Conservation (phyloP, 2,888 invertebrate genomes). For the Synanthedon myopaeformis region DNA sequence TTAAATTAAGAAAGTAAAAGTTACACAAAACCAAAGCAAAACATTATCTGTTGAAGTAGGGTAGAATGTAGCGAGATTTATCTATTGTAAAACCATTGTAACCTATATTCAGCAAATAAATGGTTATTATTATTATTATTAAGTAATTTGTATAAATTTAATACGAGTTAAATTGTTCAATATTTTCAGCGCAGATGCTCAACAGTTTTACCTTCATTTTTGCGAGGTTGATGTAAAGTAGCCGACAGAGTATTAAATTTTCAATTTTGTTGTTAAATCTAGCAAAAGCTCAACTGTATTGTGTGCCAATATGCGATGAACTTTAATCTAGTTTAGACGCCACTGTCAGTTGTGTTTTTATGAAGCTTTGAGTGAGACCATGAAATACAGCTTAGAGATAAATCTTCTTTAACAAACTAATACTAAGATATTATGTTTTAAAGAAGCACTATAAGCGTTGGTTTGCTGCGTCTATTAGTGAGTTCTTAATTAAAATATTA, state of each 20-base stretch:
- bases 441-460: no score
- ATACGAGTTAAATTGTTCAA: neutral
- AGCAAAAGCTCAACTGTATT: neutral
- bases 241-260: conserved; percentile 31
- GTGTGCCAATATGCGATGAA: neutral
- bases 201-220: neutral
- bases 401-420: no score
- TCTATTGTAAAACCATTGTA: no score
- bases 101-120: no score
- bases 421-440: no score
- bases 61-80: no score
- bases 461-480: no score
- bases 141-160: neutral
- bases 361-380: no score
- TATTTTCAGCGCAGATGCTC: neutral
- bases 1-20: no score
- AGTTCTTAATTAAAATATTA: no score
- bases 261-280: conserved; percentile 18
- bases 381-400: no score
- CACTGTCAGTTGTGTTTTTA: neutral
- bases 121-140: no score
- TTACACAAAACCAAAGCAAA: neutral
- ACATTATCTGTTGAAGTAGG: neutral
- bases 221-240: conserved; percentile 7
- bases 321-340: neutral